phyloP scores from a whole-genome alignment of 2,888 invertebrate genomes.

The Sepiola atlantica region DNA sequence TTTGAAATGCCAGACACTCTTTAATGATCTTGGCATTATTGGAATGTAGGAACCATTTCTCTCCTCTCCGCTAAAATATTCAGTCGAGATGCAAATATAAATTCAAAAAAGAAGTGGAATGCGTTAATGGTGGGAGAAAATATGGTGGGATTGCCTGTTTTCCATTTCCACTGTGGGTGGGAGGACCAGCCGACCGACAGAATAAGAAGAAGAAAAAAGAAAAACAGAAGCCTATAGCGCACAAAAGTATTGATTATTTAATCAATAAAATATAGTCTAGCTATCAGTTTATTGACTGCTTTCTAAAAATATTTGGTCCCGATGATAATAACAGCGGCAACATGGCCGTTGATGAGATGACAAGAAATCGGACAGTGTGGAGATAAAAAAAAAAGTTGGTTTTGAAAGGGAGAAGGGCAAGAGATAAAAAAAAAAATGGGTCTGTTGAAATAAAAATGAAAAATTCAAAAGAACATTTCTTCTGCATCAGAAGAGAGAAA shows the following conservation, averaged over 20 bases:
- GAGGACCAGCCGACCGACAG: background rate
- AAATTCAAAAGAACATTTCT: background rate
- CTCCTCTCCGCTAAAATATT: background rate
- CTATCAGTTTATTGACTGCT: conserved; percentile 8
- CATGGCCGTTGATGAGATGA: conserved; percentile 18
- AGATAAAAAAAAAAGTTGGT: background rate
- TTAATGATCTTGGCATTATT: background rate
- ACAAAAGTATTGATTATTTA: background rate
- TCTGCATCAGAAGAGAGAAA: background rate
- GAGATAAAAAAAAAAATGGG: background rate
- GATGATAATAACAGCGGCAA: background rate
- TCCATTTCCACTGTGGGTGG: background rate
- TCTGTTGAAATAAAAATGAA: background rate
- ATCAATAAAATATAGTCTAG: background rate
- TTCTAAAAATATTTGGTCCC: conserved; percentile 21
- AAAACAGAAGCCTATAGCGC: background rate
- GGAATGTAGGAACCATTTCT: background rate
- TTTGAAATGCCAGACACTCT: background rate
- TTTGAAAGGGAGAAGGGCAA: background rate
- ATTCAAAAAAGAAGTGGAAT: background rate
- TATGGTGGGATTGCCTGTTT: background rate
- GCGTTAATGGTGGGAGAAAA: background rate
- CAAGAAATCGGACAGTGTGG: background rate
- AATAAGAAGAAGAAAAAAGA: background rate
- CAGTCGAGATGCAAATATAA: background rate